Base-by-base conservation (phyloP, 2,113 vertebrate species). In the Fulmarus glacialis region DNA sequence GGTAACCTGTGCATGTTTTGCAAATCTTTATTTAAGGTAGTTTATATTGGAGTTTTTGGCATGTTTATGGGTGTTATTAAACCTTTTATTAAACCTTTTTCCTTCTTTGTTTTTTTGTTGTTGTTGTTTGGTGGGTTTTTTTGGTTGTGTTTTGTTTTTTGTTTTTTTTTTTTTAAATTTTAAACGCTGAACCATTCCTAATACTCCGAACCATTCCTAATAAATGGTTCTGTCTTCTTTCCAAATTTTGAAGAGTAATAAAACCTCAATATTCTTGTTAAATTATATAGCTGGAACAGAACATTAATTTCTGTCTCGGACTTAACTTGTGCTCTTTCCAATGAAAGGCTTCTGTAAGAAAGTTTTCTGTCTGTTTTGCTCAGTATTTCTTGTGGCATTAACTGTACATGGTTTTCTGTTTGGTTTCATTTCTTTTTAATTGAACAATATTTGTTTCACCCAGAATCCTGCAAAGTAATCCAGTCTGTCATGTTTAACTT, bases 291-390 rank as follows among this genome's bases (percentile, higher is more conserved):
- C 42, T 24, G 27, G 58, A 91, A 87, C 56, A 82, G 58, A 82
- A 75, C 59, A 74, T 79, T 47, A 59, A 74, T 81, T 88, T 83
- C 60, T 66, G 21, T 81, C 14, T 91, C 29, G 93, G 40, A 62
- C 40, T 85, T 96, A 9, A 84, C 50, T 83, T 67, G 36, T 80
- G 68, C 48, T 29, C 40, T 88, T 89, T 71, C 64, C 87, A 42
- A 75, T 59, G 63, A 90, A 87, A 92, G 56, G 47, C 53, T 94
- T 93, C 75, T 87, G 68, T 52, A 68, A 64, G 45, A 70, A 71
- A 45, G 4, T 62, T 87, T 77, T 68, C 59, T 93, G 48, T 74
- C 66, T 87, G 48, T 79, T 96, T 95, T 97, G 80, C 80, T 91
- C 50, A 89, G 59, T 94, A 58, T 91, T 79, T 92, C 48, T 91